Base-by-base conservation (phyloP, 23 tunicate genomes). In the Styela clava region DNA sequence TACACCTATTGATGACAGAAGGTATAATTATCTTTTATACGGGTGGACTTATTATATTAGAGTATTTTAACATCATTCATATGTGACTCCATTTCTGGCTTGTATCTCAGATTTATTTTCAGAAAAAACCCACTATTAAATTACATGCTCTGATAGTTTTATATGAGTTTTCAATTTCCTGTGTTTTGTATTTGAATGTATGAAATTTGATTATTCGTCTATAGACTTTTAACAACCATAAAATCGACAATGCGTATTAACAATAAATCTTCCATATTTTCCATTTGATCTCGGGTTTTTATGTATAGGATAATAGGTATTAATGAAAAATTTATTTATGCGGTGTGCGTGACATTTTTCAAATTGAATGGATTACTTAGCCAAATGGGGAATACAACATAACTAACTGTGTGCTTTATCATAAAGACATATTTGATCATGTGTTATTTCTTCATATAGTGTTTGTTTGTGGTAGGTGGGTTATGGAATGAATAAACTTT, bases 341-440 rank as follows among this genome's bases (percentile, higher is more conserved):
- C n/a, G n/a, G 12, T 44, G 56, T 44, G 56, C 56, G 56, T 44
- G 56, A 44, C 56, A 44, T 44, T 44, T 44, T 44, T n/a, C n/a
- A n/a, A n/a, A n/a, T 56, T 56, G 63, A 56, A 56, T 56, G 63
- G 63, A 56, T 56, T 20, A 56, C 63, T 56, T 18, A 56, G 63
- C 18, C 63, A 56, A 56, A 18, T 18, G 20, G 18, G 63, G 63
- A 20, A 56, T 56, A 20, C 63, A 20, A 56, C 20, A 56, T 56
- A 18, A 18, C n/a, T n/a, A n/a, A n/a, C n/a, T n/a, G n/a, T n/a
- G n/a, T n/a, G n/a, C n/a, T n/a, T n/a, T n/a, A n/a, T n/a, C n/a
- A n/a, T n/a, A n/a, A n/a, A n/a, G n/a, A n/a, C n/a, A n/a, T n/a
- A n/a, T n/a, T n/a, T n/a, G n/a, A n/a, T n/a, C n/a, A n/a, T n/a